These are phyloP conservation scores for Trichoplusia ni DNA, from an alignment of 1,140 invertebrate genomes.

Conservation along the genomic window DNA sequence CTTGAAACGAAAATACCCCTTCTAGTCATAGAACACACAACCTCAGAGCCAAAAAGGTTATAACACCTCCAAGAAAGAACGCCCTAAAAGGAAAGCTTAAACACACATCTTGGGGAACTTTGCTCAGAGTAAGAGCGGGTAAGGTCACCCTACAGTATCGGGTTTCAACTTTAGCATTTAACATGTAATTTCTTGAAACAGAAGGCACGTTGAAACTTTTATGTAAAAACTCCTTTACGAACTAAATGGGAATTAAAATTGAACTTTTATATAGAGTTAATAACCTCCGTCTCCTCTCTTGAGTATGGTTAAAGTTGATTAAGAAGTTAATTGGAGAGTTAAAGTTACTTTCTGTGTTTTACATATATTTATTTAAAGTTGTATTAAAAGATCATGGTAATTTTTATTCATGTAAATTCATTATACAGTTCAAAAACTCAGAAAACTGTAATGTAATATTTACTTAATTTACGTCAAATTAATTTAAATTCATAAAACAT, in stretches of 20 bases:
- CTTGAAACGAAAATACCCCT: not conserved
- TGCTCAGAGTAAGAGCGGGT: constrained; percentile 1
- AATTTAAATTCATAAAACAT: too few relatives aligned
- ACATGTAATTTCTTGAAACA: constrained; percentile 6
- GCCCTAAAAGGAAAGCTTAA: not conserved
- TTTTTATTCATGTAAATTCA: too few relatives aligned
- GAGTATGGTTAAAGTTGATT: not conserved
- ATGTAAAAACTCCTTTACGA: not conserved
- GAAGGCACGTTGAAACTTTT: not conserved
- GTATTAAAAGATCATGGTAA: too few relatives aligned
- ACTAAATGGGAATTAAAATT: not conserved
- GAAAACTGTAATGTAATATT: too few relatives aligned
- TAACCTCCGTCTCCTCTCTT: not conserved
- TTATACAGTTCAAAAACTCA: too few relatives aligned
- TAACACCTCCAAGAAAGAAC: constrained; percentile 14
- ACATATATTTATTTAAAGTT: too few relatives aligned
- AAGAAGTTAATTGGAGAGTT: too few relatives aligned
- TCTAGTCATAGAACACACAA: not conserved
- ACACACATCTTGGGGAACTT: constrained; percentile 9
- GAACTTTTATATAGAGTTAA: not conserved
- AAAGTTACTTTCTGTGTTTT: too few relatives aligned
- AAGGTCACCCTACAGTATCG: constrained; percentile 14
- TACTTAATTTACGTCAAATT: too few relatives aligned
- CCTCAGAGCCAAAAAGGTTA: not conserved
- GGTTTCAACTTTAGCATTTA: constrained; percentile 21